Conservation (phyloP, 2,113 vertebrate species). For the Cephalopholis sonnerati region DNA sequence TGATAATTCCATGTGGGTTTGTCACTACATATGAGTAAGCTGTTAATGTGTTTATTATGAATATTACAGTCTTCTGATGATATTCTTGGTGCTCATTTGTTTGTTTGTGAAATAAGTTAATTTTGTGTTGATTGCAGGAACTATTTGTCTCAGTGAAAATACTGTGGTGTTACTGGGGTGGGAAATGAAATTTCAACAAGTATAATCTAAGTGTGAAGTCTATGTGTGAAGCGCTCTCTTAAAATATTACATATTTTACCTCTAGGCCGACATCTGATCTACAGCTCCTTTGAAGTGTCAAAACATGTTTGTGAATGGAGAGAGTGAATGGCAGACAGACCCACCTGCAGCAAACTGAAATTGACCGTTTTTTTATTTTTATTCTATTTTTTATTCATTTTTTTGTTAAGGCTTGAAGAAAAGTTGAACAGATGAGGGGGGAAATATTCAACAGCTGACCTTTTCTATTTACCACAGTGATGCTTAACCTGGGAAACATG, state of each 20-base stretch:
- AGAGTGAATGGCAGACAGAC: conserved; percentile 34
- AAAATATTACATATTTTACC: conserved; percentile 42
- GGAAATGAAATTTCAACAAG: conserved; percentile 34
- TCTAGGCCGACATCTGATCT: conserved; percentile 35
- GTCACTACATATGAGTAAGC: background rate
- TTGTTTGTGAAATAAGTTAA: background rate
- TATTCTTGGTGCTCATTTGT: background rate
- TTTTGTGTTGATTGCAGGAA: background rate
- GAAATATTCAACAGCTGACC: conserved; percentile 71
- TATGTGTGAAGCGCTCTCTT: conserved; percentile 15
- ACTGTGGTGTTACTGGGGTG: background rate
- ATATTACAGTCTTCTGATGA: background rate
- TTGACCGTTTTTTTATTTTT: conserved; percentile 12
- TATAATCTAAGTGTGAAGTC: conserved; percentile 26
- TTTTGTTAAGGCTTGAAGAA: conserved; percentile 50
- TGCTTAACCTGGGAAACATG: conserved; percentile 67
- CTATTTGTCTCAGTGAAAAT: conserved; percentile 2
- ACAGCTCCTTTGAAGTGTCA: conserved; percentile 65
- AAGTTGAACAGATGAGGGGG: conserved; percentile 15
- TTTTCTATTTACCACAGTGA: conserved; percentile 68
- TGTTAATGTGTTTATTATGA: too few species aligned
- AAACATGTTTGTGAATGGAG: conserved; percentile 60
- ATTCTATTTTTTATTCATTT: background rate
- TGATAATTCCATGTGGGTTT: background rate
- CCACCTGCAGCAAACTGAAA: conserved; percentile 52